Conservation (phyloP, 2,888 invertebrate genomes). For the Ischnus inquisitorius region DNA sequence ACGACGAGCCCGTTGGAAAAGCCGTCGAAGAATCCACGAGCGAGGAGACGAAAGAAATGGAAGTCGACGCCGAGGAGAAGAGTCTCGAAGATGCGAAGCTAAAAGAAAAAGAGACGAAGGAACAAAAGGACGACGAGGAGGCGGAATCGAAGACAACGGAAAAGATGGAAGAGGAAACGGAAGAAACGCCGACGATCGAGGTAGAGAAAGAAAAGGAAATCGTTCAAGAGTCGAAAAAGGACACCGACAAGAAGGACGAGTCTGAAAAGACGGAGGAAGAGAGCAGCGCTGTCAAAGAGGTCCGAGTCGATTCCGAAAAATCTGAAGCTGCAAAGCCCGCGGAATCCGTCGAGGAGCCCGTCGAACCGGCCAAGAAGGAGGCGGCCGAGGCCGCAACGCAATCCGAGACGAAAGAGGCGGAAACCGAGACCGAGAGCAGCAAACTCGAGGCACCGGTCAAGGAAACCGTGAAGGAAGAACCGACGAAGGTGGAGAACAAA, state of each 20-base stretch:
- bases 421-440: conserved; percentile 19
- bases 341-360: conserved; percentile 18
- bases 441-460: conserved; percentile 44
- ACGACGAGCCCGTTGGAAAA: conserved; percentile 42
- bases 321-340: conserved; percentile 27
- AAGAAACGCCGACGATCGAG: conserved; percentile 67
- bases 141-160: conserved; percentile 32
- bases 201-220: conserved; percentile 63
- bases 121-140: conserved; percentile 61
- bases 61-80: conserved; percentile 70
- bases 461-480: conserved; percentile 72
- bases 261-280: conserved; percentile 59
- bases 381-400: conserved; percentile 33
- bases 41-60: conserved; percentile 60
- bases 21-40: conserved; percentile 69
- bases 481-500: conserved; percentile 70
- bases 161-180: conserved; percentile 63
- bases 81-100: conserved; percentile 66
- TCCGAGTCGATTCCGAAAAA: conserved; percentile 46
- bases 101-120: conserved; percentile 67
- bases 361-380: conserved; percentile 30
- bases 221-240: conserved; percentile 65
- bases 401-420: conserved; percentile 35
- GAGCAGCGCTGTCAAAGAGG: conserved; percentile 42
- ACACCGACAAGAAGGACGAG: conserved; percentile 71